Conservation (phyloP, 2,888 invertebrate species). For the Malacosoma neustria region DNA sequence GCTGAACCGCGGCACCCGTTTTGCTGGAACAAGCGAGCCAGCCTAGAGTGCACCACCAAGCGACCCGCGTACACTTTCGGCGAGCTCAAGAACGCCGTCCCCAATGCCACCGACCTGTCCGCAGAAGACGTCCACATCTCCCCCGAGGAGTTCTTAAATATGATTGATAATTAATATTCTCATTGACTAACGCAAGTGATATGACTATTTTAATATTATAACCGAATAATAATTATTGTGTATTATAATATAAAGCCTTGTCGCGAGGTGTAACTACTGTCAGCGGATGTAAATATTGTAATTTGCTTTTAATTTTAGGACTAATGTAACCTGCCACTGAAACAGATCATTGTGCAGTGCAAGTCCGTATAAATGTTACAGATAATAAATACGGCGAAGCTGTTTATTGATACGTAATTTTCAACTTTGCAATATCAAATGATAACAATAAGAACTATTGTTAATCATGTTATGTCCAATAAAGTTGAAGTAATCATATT, state of each 20-base stretch:
- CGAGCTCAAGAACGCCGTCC: constrained; percentile 61
- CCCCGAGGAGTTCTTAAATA: constrained; percentile 56
- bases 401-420: too few species aligned
- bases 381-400: neutral
- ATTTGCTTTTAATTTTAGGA: constrained; percentile 64
- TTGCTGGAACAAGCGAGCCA: constrained; percentile 49
- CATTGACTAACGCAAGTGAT: constrained; percentile 21
- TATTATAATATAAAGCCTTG: constrained; percentile 45
- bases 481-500: too few species aligned
- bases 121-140: constrained; percentile 40
- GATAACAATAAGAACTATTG: too few species aligned
- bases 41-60: constrained; percentile 41
- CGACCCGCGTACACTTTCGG: constrained; percentile 57
- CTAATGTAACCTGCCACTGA: constrained; percentile 61
- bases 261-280: constrained; percentile 37
- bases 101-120: constrained; percentile 37
- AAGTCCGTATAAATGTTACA: neutral
- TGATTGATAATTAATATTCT: constrained; percentile 47
- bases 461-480: too few species aligned
- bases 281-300: constrained; percentile 69
- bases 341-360: constrained; percentile 64
- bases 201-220: constrained; percentile 28
- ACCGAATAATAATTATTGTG: constrained; percentile 44
- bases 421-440: too few species aligned
- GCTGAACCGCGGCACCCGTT: constrained; percentile 53